A percentile compares a stretch with the other conserved stretches of the same genome.
Evolutionary conservation across 2,113 vertebrate genomes (phyloP).

Genomic region (Rhodinocichla rosea): DNA sequence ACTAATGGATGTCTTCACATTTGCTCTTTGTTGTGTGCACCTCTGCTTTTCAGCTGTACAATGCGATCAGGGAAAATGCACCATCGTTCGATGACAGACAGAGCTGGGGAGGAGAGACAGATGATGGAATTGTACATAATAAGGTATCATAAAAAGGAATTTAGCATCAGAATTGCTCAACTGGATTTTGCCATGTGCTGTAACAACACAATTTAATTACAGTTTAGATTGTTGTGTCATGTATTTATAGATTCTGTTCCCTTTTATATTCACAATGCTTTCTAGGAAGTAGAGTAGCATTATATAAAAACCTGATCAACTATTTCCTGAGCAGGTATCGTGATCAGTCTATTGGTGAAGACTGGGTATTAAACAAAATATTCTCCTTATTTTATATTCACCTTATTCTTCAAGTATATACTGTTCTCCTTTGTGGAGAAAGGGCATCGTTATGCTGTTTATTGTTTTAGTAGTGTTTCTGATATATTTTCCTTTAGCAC

Average conservation of each 20-base stretch:
- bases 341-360: background rate
- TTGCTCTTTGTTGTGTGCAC: background rate
- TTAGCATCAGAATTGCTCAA: background rate
- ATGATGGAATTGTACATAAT: conserved; percentile 85
- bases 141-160: conserved; percentile 74
- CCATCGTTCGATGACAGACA: conserved; percentile 71
- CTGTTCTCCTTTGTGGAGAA: background rate
- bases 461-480: background rate
- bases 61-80: conserved; percentile 66
- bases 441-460: background rate
- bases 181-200: background rate
- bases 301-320: background rate
- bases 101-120: conserved; percentile 71
- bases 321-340: background rate
- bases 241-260: background rate
- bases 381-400: background rate
- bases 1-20: background rate
- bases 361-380: background rate
- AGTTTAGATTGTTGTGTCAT: background rate
- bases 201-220: background rate
- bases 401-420: background rate
- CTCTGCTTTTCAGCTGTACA: conserved; percentile 57
- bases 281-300: background rate
- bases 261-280: background rate
- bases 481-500: background rate